Base-by-base conservation (phyloP, 2,888 invertebrate genomes). In the Perizoma flavofasciatum region DNA sequence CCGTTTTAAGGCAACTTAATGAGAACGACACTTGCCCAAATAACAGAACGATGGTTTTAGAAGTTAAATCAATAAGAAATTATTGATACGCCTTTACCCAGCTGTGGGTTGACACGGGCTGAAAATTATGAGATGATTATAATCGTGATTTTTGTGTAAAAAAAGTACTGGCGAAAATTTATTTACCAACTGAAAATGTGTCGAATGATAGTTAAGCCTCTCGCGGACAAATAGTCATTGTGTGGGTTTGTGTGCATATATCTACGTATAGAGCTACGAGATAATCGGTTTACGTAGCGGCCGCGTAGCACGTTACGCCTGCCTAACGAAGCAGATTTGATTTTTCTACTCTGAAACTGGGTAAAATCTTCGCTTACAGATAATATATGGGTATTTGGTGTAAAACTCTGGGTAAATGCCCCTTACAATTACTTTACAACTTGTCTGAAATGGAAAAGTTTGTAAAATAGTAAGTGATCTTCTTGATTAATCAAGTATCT, bases 11-110 rank as follows among this genome's bases (percentile, higher is more conserved):
- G 34, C n/a, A 45, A 43, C 41, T 46, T 10, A 35, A 55, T n/a
- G n/a, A 52, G 11, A 22, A 5, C 44, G 34, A n/a, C 45, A 50
- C 55, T 10, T 58, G 50, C 40, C 61, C 34, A 7, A 51, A 55
- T 46, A 58, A 49, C 44, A 33, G 11, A 50, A 40, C 46, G 41
- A 44, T 47, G 61, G 55, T 62, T 66, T 61, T 63, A 11, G 51
- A 63, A 64, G 61, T 66, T 68, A 53, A 67, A 70, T 68, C 70
- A 65, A 70, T 70, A 70, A 43, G 32, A 52, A 57, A 61, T 62
- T 61, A 61, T 58, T 59, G 55, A 37, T n/a, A n/a, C n/a, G n/a
- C n/a, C n/a, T n/a, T n/a, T n/a, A n/a, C n/a, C n/a, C n/a, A n/a
- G n/a, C n/a, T n/a, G n/a, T n/a, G n/a, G n/a, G n/a, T n/a, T n/a